phyloP scores from a whole-genome alignment of 1,140 invertebrate genomes.

The Portunus trituberculatus region DNA sequence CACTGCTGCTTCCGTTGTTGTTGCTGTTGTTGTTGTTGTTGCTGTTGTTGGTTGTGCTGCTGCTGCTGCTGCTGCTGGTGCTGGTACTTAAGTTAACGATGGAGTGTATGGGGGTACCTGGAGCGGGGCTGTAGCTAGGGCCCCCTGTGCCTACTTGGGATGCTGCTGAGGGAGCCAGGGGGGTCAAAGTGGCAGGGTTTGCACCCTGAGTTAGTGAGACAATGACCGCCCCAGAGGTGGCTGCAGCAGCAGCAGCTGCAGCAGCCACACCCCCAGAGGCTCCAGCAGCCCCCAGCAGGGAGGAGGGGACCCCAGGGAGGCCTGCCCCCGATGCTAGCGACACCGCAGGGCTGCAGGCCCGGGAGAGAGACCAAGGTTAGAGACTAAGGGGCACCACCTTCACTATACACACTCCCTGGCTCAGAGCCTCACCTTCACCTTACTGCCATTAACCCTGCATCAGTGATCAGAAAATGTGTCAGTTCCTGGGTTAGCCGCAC shows the following conservation, averaged over 20 bases:
- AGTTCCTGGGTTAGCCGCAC: slow-evolving; percentile 78
- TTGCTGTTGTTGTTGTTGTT: slow-evolving; percentile 76
- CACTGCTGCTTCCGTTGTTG: slow-evolving; percentile 76
- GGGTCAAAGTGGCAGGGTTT: slow-evolving; percentile 68
- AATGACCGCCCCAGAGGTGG: slow-evolving; percentile 73
- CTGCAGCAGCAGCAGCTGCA: slow-evolving; percentile 76
- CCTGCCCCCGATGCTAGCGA: slow-evolving; percentile 73
- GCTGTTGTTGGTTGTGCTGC: slow-evolving; percentile 70
- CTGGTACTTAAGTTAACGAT: slow-evolving; percentile 78
- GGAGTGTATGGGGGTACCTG: slow-evolving; percentile 77
- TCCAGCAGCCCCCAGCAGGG: slow-evolving; percentile 73
- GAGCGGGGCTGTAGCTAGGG: slow-evolving; percentile 77
- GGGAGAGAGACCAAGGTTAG: slow-evolving; percentile 76
- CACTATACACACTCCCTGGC: slow-evolving; percentile 63
- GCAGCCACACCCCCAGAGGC: slow-evolving; percentile 72
- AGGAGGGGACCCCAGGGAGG: slow-evolving; percentile 74
- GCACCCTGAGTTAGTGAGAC: slow-evolving; percentile 66
- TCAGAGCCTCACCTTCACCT: slow-evolving; percentile 75
- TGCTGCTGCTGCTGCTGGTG: slow-evolving; percentile 76
- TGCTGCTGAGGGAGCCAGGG: slow-evolving; percentile 71
- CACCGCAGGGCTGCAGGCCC: slow-evolving; percentile 75
- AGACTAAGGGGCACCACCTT: slow-evolving; percentile 73
- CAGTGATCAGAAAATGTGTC: slow-evolving; percentile 78
- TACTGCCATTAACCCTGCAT: slow-evolving; percentile 69
- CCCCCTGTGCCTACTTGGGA: slow-evolving; percentile 74